Conservation (phyloP, 2,113 vertebrate species). For the Parotia lawesii region DNA sequence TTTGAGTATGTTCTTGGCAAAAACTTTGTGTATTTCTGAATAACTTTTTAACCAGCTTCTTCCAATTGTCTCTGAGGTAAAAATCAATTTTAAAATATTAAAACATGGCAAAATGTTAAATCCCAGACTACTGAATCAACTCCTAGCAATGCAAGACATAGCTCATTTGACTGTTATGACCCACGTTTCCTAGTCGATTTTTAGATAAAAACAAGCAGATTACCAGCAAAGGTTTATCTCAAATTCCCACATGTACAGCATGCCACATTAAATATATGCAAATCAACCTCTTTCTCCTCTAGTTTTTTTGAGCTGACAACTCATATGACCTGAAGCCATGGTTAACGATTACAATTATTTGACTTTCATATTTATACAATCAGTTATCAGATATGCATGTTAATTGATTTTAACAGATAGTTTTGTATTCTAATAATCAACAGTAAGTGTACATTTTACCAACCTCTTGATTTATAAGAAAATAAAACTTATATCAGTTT, state of each 20-base stretch:
- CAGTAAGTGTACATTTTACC: background rate
- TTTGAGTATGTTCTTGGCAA: background rate
- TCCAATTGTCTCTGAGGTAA: background rate
- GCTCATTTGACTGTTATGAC: background rate
- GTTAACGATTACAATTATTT: constrained; percentile 65
- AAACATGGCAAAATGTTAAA: background rate
- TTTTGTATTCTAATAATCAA: constrained; percentile 54
- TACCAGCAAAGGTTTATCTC: constrained; percentile 50
- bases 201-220: constrained; percentile 51
- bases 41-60: background rate
- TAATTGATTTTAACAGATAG: constrained; percentile 62
- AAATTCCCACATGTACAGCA: constrained; percentile 46
- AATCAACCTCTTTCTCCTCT: constrained; percentile 37
- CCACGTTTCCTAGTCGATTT: background rate
- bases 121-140: background rate
- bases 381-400: constrained; percentile 57
- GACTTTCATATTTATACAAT: constrained; percentile 65
- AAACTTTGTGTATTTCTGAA: background rate
- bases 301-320: constrained; percentile 51
- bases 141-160: background rate
- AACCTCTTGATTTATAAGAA: constrained; percentile 16
- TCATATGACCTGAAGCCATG: constrained; percentile 58
- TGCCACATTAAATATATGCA: constrained; percentile 53
- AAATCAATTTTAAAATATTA: background rate
- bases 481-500: background rate